Conservation (phyloP, 2,797 vertebrate genomes). For the Brotula barbata region DNA sequence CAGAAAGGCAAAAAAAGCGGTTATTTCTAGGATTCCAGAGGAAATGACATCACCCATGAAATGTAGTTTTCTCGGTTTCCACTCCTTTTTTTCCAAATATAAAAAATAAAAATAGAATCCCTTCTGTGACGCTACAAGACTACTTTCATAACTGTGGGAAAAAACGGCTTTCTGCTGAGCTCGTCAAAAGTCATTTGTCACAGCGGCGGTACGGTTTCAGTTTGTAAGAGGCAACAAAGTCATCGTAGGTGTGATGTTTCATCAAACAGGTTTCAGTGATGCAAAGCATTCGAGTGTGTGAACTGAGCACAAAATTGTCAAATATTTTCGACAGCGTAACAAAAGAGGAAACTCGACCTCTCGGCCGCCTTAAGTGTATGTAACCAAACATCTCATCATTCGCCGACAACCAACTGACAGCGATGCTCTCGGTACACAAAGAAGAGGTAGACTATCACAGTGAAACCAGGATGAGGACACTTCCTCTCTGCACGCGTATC, state of each 20-base stretch:
- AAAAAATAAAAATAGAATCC: too few species aligned
- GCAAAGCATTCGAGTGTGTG: slow-evolving; percentile 6
- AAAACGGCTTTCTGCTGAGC: too few species aligned
- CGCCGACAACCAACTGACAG: slow-evolving; percentile 11
- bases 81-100: too few species aligned
- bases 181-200: background rate
- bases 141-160: too few species aligned
- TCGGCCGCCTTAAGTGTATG: slow-evolving; percentile 8
- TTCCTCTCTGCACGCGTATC: slow-evolving; percentile 55
- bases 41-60: too few species aligned
- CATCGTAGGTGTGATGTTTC: slow-evolving; percentile 37
- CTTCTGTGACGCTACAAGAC: too few species aligned
- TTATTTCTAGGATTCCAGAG: slow-evolving; percentile 69
- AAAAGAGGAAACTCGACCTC: too few species aligned
- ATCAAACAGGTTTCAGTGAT: background rate
- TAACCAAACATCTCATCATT: slow-evolving; percentile 17
- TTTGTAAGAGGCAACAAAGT: slow-evolving; percentile 24
- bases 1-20: slow-evolving; percentile 45
- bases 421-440: slow-evolving; percentile 17
- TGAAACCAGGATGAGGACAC: slow-evolving; percentile 43
- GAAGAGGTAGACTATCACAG: slow-evolving; percentile 17
- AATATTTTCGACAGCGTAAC: background rate
- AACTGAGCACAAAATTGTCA: slow-evolving; percentile 3
- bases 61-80: too few species aligned
- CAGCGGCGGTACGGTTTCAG: background rate